Evolutionary conservation across 1,140 invertebrate species (phyloP), one percentile per base, ranked within the genome.

Genomic region (Zaprionus gabonicus): DNA sequence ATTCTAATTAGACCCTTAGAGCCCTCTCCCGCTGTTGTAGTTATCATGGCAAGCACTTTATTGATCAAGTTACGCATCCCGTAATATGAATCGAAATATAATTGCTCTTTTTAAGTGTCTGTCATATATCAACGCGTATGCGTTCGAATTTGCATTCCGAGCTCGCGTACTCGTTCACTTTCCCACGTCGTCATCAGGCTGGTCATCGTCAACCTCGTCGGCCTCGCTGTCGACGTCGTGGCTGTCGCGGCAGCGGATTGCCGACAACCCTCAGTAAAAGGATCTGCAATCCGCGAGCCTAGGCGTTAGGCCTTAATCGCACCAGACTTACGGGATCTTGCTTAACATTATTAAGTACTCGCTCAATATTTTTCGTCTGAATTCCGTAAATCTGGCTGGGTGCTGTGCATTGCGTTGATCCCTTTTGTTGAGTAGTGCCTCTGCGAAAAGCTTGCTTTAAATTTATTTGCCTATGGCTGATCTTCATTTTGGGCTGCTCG

Each of bases 41-140:
- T 74, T 91, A 81, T 90, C 85, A 91, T 91, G 80, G 76, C 90
- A 80, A 86, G 85, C 81, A 73, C 80, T 91, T 91, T 91, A 91
- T 91, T 91, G 90, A 88, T 90, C 90, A 90, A 81, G 90, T 91
- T 91, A 86, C 90, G 84, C 74, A 85, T 91, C 82, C 82, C 80
- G 88, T 82, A 88, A 88, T 85, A 84, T 62, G 82, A 91, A 91
- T 85, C 85, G 85, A 90, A 90, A 82, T 78, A 90, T 85, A 90
- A 90, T 90, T 90, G 85, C 85, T 81, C 85, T 58, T 80, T 90
- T 90, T 76, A 88, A 90, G 66, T 88, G 84, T 75, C 85, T 81
- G 71, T 90, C 81, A 84, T 85, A 69, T 84, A 79, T 90, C 80
- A 81, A 81, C 65, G 57, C 15, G n/a, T 44, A 36, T 23, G 34